Base-by-base conservation (phyloP, 2,888 invertebrate species). In the Cheilosia soror region DNA sequence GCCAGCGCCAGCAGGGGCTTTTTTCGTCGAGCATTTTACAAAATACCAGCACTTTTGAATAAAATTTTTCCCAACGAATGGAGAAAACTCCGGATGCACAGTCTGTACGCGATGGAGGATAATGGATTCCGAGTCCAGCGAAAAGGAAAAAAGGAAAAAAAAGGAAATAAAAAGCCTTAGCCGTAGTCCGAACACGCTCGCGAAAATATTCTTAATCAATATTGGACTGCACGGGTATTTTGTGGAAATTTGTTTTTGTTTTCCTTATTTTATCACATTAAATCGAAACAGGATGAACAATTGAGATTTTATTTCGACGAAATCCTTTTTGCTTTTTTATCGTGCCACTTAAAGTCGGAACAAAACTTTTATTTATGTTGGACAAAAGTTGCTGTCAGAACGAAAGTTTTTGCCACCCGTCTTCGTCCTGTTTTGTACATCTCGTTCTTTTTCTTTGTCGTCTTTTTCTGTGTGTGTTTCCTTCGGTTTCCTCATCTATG, bases 291-390 rank as follows among this genome's bases (percentile, higher is more conserved):
- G 55, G 63, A 65, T 40, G 69, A 53, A 71, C 40, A 60, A 49
- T 71, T 80, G 60, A 47, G 58, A 71, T 72, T 85, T 63, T 76
- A 65, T 72, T 76, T 85, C 33, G 3, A 27, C 47, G 63, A 55
- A 80, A 65, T 79, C 47, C 29, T 27, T 47, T 75, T 31, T 11
- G 2, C 29, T 60, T 51, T 60, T 63, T 66, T 72, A 33, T 77
- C 62, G 81, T 81, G 77, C 85, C 80, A 85, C 85, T 85, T 77
- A 66, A 85, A 91, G 91, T 91, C 91, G 91, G 91, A 91, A 91
- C 91, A 92, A 90, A 90, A 91, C 90, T 91, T 91, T 91, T 92
- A 92, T 92, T 92, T 92, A 91, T 92, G 91, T 92, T 90, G 89
- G 89, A 87, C 88, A 89, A 90, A 90, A 90, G 89, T 88, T 89